phyloP scores from a whole-genome alignment of 2,113 vertebrate species.

The Corynorhinus townsendii region DNA sequence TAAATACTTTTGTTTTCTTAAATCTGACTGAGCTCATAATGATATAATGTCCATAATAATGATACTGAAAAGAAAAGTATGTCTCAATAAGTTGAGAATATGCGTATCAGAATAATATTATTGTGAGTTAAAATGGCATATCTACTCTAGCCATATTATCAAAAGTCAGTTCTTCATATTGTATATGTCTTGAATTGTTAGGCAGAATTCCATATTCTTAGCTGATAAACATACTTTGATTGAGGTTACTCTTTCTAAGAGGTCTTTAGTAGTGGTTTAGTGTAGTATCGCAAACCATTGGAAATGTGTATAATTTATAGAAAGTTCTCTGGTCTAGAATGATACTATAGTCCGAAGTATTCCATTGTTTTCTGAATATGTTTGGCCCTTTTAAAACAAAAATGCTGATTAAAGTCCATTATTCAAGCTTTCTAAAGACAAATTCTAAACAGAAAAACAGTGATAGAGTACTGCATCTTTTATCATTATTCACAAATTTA shows the following conservation, averaged over 20 bases:
- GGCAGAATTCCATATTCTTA: constrained; percentile 14
- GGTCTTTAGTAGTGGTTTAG: not conserved
- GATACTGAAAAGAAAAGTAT: not conserved
- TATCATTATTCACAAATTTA: not conserved
- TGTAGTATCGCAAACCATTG: constrained; percentile 1
- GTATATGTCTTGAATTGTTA: constrained; percentile 31
- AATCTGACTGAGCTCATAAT: not conserved
- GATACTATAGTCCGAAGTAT: not conserved
- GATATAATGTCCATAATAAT: not conserved
- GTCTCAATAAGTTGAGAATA: not conserved
- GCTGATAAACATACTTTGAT: not conserved
- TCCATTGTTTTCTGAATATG: not conserved
- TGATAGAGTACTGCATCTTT: not conserved
- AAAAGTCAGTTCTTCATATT: not conserved
- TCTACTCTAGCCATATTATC: not conserved
- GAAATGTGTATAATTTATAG: constrained; percentile 1
- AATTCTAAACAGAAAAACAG: constrained; percentile 7
- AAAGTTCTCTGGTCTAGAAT: not conserved
- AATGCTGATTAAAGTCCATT: not conserved
- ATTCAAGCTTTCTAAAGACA: constrained; percentile 11
- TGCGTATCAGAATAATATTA: not conserved
- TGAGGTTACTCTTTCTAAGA: not conserved
- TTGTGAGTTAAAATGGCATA: constrained; percentile 6
- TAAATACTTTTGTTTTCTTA: not conserved
- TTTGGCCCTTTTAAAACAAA: constrained; percentile 14